Conservation (phyloP, 2,797 vertebrate genomes). For the Amazona ochrocephala region DNA sequence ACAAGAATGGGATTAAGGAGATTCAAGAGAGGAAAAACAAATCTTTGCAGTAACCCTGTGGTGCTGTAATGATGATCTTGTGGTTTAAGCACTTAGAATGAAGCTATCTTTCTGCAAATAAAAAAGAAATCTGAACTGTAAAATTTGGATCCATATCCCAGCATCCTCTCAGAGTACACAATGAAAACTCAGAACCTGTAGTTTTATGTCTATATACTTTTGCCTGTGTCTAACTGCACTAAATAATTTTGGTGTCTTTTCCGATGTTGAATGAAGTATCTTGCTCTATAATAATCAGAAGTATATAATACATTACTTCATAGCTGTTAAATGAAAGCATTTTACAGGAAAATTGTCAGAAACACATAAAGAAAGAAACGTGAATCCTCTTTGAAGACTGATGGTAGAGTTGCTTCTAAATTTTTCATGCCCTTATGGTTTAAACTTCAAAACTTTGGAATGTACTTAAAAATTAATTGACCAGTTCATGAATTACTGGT, state of each 20-base stretch:
- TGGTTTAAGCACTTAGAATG: neutral
- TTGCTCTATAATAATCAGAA: neutral
- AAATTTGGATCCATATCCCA: neutral
- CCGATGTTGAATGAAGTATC: neutral
- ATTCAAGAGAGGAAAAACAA: neutral
- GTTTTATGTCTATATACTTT: neutral
- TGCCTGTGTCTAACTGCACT: neutral
- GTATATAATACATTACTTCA: neutral
- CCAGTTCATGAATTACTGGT: neutral
- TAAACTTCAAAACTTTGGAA: neutral
- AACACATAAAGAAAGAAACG: neutral
- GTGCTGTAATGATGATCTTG: neutral
- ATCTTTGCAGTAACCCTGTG: neutral
- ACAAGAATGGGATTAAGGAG: neutral
- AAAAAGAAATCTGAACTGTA: neutral
- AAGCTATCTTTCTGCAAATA: neutral
- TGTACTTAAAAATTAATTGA: neutral
- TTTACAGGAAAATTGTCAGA: neutral
- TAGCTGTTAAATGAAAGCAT: neutral
- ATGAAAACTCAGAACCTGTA: neutral
- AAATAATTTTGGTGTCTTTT: neutral
- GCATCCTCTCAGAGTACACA: accelerated
- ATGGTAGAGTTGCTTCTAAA: neutral
- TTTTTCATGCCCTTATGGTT: neutral
- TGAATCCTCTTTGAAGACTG: neutral